Conservation (phyloP, 2,888 invertebrate genomes). For the Campoplex capitator region DNA sequence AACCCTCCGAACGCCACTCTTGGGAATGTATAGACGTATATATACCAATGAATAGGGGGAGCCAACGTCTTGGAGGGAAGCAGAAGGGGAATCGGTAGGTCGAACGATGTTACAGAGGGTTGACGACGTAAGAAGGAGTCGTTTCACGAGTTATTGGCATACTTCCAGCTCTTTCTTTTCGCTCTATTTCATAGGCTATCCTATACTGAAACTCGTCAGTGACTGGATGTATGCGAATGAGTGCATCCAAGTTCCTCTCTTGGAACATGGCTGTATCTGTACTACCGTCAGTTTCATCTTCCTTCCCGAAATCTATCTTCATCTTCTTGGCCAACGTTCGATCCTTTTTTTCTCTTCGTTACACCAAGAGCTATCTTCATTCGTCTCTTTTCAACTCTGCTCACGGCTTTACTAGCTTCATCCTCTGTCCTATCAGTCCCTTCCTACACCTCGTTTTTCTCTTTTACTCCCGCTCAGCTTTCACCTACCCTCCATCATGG, state of each 20-base stretch:
- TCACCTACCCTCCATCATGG: constrained; percentile 47
- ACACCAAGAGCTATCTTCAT: constrained; percentile 35
- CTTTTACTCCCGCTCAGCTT: constrained; percentile 58
- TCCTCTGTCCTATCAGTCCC: constrained; percentile 35
- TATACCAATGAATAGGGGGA: constrained; percentile 14
- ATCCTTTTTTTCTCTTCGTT: constrained; percentile 10
- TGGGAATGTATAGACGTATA: constrained; percentile 35
- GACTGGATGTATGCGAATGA: constrained; percentile 33
- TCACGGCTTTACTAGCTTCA: constrained; percentile 57
- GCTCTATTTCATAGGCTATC: constrained; percentile 28
- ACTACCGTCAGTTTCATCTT: constrained; percentile 45
- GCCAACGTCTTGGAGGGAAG: constrained; percentile 15
- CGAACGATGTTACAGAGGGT: constrained; percentile 23
- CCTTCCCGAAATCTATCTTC: constrained; percentile 59
- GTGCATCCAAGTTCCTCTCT: not conserved
- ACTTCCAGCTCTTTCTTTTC: constrained; percentile 39
- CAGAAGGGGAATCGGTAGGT: constrained; percentile 53
- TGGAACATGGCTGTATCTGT: constrained; percentile 19
- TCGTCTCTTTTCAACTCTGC: constrained; percentile 51
- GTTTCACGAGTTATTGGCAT: constrained; percentile 46
- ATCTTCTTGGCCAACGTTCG: constrained; percentile 41
- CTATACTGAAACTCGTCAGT: constrained; percentile 20
- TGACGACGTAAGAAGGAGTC: constrained; percentile 27
- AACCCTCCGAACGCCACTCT: constrained; percentile 58
- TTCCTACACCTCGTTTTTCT: not conserved